Base-by-base conservation (phyloP, 2,888 invertebrate species). In the Oasisia sp. region DNA sequence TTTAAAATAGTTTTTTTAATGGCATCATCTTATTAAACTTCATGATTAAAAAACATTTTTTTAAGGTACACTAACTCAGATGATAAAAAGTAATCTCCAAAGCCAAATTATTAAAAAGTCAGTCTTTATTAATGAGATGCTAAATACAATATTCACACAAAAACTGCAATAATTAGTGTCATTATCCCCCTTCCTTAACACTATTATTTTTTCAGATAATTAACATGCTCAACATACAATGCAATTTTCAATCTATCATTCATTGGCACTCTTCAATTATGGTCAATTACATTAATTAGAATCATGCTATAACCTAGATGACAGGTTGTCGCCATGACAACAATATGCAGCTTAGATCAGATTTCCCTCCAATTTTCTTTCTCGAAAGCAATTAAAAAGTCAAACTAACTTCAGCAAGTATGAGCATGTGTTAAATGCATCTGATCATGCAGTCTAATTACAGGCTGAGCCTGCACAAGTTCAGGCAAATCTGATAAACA, bases 301-400 rank as follows among this genome's bases (percentile, higher is more conserved):
- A 74, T 4, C 74, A 19, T 74, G 19, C 7, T 19, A 27, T 74
- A n/a, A 74, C 27, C 74, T 19, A 74, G 74, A 74, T 74, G 74
- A 74, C 27, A n/a, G 74, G 74, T 27, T 74, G n/a, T 74, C 27
- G 74, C 74, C 27, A 74, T 74, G 74, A 74, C 74, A 74, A 74
- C 74, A 74, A 74, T 74, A 74, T 74, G 74, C 74, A 74, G 74
- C 19, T n/a, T 74, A 74, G 74, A 74, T 74, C 74, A 74, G n/a
- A 74, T 74, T 74, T 74, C 74, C 27, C 74, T 19, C 74, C n/a
- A 74, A 74, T 74, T 74, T 74, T 74, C 74, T 74, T 74, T 74
- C 74, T 74, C n/a, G 74, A 74, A 74, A 74, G 74, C 74, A 74
- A 74, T 74, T 74, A 74, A 74, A 50, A 50, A 50, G 50, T 50